phyloP scores from a whole-genome alignment of 2,797 vertebrate species.

The Bovichtus variegatus region DNA sequence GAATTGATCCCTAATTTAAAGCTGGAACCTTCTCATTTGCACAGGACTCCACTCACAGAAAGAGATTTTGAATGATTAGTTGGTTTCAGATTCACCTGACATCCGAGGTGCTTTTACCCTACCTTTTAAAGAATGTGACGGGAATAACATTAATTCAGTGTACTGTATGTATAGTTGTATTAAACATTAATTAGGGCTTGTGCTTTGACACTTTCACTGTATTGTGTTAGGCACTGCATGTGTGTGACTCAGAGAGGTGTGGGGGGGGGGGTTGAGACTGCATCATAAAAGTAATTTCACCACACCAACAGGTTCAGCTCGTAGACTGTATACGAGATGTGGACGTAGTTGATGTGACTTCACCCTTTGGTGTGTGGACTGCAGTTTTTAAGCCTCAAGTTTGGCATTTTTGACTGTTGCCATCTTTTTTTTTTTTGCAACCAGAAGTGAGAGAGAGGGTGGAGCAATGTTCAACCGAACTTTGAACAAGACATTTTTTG shows the following conservation, averaged over 20 bases:
- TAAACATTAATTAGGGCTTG: constrained; percentile 13
- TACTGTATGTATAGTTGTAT: constrained; percentile 21
- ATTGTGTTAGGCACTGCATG: constrained; percentile 1
- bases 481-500: too few relatives aligned
- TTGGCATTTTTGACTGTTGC: too few relatives aligned
- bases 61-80: constrained; percentile 49
- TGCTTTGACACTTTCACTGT: constrained; percentile 19
- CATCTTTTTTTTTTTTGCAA: too few relatives aligned
- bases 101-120: not conserved
- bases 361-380: too few relatives aligned
- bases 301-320: constrained; percentile 16
- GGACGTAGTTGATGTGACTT: too few relatives aligned
- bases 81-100: constrained; percentile 40
- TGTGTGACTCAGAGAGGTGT: constrained; percentile 18
- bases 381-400: too few relatives aligned
- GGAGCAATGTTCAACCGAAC: too few relatives aligned
- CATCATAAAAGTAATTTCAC: constrained; percentile 23
- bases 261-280: constrained; percentile 1
- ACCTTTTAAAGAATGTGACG: constrained; percentile 8
- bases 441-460: too few relatives aligned
- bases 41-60: constrained; percentile 41
- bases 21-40: constrained; percentile 68
- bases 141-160: constrained; percentile 16
- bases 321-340: too few relatives aligned
- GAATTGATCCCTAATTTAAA: constrained; percentile 83